Base-by-base conservation (phyloP, 2,113 vertebrate species). In the Ceuthmochares aereus region DNA sequence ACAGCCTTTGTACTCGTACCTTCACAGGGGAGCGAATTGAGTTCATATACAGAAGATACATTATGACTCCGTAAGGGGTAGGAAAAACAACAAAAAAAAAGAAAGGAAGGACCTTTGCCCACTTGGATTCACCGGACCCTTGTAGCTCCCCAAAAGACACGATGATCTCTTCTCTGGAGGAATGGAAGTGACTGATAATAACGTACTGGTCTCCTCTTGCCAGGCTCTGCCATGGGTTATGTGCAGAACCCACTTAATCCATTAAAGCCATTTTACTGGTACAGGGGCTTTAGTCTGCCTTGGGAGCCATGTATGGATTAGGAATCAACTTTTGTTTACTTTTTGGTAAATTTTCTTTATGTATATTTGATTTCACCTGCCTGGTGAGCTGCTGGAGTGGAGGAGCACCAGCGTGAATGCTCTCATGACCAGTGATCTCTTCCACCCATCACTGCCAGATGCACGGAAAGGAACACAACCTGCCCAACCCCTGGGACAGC, bases 361-460 rank as follows among this genome's bases (percentile, higher is more conserved):
- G 14, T 32, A 3, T 15, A 10, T 81, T 84, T 84, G 42, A 51
- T 32, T 26, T 76, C 27, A n/a, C 45, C 2, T 0, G 2, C 9
- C 37, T 0, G 0, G 16, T 1, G 36, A 55, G 32, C 14, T 42
- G 34, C 27, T 0, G 0, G 62, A 36, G 54, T 14, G 20, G 27
- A 76, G 23, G 1, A 83, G 25, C 63, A 60, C 18, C 36, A 17
- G 40, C 1, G 1, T 4, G 27, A 84, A 36, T 0, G 4, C 25
- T 40, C 32, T 43, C 27, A 30, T 16, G 27, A 55, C 27, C 27
- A n/a, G 15, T 0, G 20, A 80, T n/a, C 30, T 40, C 40, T 69
- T 67, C 88, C 14, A 15, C 14, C 32, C 66, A 11, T 4, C 0
- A 0, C 40, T 74, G 42, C 19, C 77, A 68, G 52, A 34, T 13